Percentiles rank a stretch among this genome's conserved stretches.
These are phyloP conservation scores for Drosophila ambigua DNA, from an alignment of 1,140 invertebrate species.

Conservation along the genomic window DNA sequence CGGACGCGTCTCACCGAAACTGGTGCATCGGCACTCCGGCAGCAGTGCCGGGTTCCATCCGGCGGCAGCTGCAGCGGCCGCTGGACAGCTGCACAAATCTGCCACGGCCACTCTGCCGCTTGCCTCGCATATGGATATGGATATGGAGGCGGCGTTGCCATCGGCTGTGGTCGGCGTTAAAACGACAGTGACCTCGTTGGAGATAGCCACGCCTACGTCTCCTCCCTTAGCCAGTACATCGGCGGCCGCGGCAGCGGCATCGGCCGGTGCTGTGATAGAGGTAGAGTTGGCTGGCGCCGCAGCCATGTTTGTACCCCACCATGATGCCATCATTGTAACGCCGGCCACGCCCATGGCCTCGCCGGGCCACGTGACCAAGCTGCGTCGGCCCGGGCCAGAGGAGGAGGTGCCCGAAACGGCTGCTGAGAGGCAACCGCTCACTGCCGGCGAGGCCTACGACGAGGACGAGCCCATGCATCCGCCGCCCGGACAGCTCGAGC, in stretches of 20 bases:
- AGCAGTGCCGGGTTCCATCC: constrained; percentile 67
- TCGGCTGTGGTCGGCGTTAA: constrained; percentile 71
- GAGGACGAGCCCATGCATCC: constrained; percentile 70
- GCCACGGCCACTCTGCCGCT: constrained; percentile 81
- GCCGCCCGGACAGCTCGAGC: constrained; percentile 70
- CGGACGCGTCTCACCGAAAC: constrained; percentile 77
- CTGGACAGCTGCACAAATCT: constrained; percentile 78
- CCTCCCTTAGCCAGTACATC: constrained; percentile 63
- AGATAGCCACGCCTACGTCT: constrained; percentile 47
- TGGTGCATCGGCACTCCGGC: constrained; percentile 79
- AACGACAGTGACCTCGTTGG: constrained; percentile 68
- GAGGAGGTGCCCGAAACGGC: constrained; percentile 58
- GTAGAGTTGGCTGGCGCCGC: constrained; percentile 55
- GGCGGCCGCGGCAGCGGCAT: constrained; percentile 52
- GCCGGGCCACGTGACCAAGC: constrained; percentile 73
- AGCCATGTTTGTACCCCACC: constrained; percentile 63
- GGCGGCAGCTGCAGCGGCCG: constrained; percentile 12
- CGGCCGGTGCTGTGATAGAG: constrained; percentile 47
- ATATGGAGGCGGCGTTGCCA: constrained; percentile 67
- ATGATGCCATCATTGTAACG: constrained; percentile 83
- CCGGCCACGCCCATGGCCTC: constrained; percentile 83
- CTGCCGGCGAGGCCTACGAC: constrained; percentile 57
- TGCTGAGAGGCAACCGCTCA: constrained; percentile 63
- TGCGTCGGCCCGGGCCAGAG: constrained; percentile 45
- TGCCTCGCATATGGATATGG: constrained; percentile 69